Evolutionary conservation across 2,888 invertebrate genomes (phyloP), one percentile per base, ranked within the genome.

Genomic region (Tachina fera): DNA sequence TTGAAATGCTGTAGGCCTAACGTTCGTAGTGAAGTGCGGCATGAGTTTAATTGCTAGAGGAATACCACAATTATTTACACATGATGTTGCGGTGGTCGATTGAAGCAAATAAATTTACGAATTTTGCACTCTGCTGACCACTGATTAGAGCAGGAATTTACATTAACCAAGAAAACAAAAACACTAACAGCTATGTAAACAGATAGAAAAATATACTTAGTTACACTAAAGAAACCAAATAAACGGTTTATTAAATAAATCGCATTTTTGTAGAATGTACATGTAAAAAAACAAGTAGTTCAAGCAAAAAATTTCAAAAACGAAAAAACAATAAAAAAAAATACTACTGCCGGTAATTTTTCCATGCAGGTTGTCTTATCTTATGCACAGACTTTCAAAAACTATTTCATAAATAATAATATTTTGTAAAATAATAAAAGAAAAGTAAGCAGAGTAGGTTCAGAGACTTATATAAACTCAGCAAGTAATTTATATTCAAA

Each of bases 1-100:
- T 58, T 41, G 4, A 11, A 14, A 53, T 72, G 53, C 45, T 19
- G 13, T 39, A 41, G 49, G 43, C 19, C 61, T 9, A 14, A 47
- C 49, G 71, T 63, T 78, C 53, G 16, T 63, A 75, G 41, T 49
- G 53, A 58, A 77, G 49, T 60, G 49, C 14, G 41, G 41, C 74
- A 58, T 51, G 71, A 53, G n/a, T 53, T 71, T 79, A 86, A 86
- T 79, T 79, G 78, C 63, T 70, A 63, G 70, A 70, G 63, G 63
- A 82, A 79, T 16, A 39, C 78, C 85, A 79, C 75, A 86, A 79
- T 82, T 86, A 82, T 86, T 86, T 86, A 82, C 78, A 86, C 65
- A 78, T 75, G 70, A 75, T 78, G 78, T 58, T 78, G 78, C 51
- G 78, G 58, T 71, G 82, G 82, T 71, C 78, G 79, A 82, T 75